Percentiles rank a stretch among this genome's conserved stretches.
Evolutionary conservation across 2,797 vertebrate species (phyloP).

Genomic region (Pogonophryne albipinna): DNA sequence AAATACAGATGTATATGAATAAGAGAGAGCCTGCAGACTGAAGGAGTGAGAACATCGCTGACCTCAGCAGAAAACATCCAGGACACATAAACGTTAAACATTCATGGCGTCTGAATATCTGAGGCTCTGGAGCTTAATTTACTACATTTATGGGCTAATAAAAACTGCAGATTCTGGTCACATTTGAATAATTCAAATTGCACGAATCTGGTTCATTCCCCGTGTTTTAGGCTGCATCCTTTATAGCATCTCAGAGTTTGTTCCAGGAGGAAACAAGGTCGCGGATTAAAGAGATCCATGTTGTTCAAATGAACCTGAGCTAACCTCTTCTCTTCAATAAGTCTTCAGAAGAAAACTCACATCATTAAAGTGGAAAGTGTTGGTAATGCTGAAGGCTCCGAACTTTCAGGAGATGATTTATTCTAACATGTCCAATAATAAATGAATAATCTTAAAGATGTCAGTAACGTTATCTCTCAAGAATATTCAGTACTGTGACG

Average conservation of each 20-base stretch:
- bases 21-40: neutral
- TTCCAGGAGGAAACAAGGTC: neutral
- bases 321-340: neutral
- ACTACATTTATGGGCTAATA: neutral
- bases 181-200: conserved; percentile 17
- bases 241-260: conserved; percentile 17
- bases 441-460: no score
- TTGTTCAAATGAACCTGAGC: neutral
- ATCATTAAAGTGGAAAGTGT: neutral
- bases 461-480: no score
- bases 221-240: neutral
- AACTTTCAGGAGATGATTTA: neutral
- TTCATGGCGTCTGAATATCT: neutral
- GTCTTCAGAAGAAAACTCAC: neutral
- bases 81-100: conserved; percentile 1
- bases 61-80: conserved; percentile 10
- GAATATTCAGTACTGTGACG: no score
- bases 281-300: neutral
- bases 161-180: neutral
- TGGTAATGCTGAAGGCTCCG: neutral
- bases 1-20: neutral
- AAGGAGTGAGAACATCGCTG: neutral
- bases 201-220: conserved; percentile 1
- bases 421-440: neutral
- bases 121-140: neutral